A percentile compares a stretch with the other conserved stretches of the same genome.
Evolutionary conservation across 2,797 vertebrate species (phyloP).

Genomic region (Lutjanus argentimaculatus): DNA sequence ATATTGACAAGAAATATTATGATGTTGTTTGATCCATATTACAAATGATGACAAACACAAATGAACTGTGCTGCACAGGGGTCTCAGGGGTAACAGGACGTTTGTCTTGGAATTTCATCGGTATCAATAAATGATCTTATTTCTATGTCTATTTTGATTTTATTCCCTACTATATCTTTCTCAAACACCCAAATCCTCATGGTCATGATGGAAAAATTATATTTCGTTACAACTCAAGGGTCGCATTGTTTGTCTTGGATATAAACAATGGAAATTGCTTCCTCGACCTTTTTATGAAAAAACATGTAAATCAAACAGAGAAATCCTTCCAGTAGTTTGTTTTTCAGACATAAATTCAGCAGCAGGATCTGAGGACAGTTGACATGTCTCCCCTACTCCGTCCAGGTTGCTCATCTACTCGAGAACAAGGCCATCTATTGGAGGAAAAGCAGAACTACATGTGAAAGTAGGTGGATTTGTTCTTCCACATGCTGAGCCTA

Average conservation of each 20-base stretch:
- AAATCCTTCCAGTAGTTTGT: not conserved
- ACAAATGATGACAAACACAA: not conserved
- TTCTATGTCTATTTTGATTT: not conserved
- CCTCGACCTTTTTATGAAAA: not conserved
- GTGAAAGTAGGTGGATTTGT: no score
- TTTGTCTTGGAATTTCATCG: not conserved
- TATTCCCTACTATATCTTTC: not conserved
- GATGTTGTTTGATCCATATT: not conserved
- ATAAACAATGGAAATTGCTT: not conserved
- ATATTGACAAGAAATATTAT: not conserved
- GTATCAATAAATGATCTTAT: not conserved
- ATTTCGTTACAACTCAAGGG: not conserved
- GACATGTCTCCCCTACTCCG: not conserved
- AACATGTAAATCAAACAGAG: not conserved
- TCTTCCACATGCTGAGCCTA: not conserved
- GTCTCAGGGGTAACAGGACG: not conserved
- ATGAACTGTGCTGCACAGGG: not conserved
- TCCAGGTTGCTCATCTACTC: conserved; percentile 57
- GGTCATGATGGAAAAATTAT: not conserved
- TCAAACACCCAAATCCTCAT: not conserved
- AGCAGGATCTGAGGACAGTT: not conserved
- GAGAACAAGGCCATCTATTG: conserved; percentile 81
- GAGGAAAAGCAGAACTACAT: conserved; percentile 58
- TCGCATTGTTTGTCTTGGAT: not conserved
- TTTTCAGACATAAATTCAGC: conserved; percentile 7